Evolutionary conservation across 2,888 invertebrate genomes (phyloP), one percentile per base, ranked within the genome.

Genomic region (Eupithecia subfuscata): DNA sequence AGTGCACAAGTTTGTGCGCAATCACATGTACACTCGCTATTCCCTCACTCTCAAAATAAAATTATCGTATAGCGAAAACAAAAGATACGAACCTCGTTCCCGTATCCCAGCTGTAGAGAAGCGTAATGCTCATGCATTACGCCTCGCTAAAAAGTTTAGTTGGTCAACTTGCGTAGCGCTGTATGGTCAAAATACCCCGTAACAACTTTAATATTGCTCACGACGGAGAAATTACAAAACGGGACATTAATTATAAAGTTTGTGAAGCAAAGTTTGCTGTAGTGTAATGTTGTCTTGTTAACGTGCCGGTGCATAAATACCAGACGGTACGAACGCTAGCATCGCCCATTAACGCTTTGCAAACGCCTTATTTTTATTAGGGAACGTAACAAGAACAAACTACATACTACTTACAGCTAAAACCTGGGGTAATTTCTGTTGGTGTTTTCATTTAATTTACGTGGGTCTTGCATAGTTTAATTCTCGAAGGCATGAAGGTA

Each of bases 181-280:
- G 81, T 71, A 82, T 86, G 85, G 84, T 83, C 85, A 83, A 87
- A 88, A 88, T 87, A 86, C 86, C 82, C 83, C 85, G 82, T 82
- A 84, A 81, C 86, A 86, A 88, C 86, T 89, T 88, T 86, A 86
- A 86, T 88, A 85, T 83, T 84, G 87, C 87, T 81, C 87, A 87
- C 87, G 82, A 84, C 81, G 84, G 85, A 84, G 84, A 86, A 89
- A 89, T 90, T 88, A 89, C 89, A 89, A 90, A 92, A 89, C 86
- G 84, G 84, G 84, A 81, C 87, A 89, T 91, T 90, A 86, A 91
- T 91, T 91, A 91, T 84, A 87, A 91, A 92, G 88, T 91, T 91
- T 82, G 84, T 84, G 86, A 84, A 82, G 82, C 84, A 80, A 86
- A 90, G 87, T 89, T 89, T 87, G 86, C 84, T 87, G 87, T 86